Conservation (phyloP, 2,888 invertebrate genomes). For the Microplitis manilae region DNA sequence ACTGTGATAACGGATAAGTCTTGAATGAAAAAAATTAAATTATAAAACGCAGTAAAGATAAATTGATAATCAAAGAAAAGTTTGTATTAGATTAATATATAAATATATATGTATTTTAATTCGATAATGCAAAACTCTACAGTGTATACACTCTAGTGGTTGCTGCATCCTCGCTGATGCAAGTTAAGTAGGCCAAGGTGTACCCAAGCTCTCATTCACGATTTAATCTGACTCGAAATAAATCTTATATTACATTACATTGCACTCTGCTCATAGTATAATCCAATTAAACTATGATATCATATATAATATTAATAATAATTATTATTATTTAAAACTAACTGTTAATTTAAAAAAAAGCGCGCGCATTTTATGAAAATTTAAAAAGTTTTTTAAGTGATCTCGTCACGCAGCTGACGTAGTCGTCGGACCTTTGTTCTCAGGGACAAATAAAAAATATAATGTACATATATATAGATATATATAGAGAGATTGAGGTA, state of each 20-base stretch:
- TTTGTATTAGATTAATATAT: neutral
- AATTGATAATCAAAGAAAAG: neutral
- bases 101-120: neutral
- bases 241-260: conserved; percentile 1
- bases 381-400: neutral
- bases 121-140: conserved; percentile 1
- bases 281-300: neutral
- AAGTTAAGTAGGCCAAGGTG: neutral
- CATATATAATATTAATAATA: neutral
- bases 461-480: neutral
- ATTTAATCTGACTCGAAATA: neutral
- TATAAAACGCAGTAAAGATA: neutral
- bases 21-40: neutral
- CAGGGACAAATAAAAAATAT: conserved; percentile 15
- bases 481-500: neutral
- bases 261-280: neutral
- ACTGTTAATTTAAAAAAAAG: no score
- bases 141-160: conserved; percentile 1
- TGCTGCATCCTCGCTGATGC: neutral
- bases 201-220: conserved; percentile 1
- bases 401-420: neutral
- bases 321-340: neutral
- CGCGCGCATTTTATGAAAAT: neutral
- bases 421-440: neutral
- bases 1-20: neutral